Percentiles rank a stretch among this genome's conserved stretches.
These are phyloP conservation scores for Pseudeuparius sepicola DNA, from an alignment of 2,888 invertebrate species.

Conservation along the genomic window DNA sequence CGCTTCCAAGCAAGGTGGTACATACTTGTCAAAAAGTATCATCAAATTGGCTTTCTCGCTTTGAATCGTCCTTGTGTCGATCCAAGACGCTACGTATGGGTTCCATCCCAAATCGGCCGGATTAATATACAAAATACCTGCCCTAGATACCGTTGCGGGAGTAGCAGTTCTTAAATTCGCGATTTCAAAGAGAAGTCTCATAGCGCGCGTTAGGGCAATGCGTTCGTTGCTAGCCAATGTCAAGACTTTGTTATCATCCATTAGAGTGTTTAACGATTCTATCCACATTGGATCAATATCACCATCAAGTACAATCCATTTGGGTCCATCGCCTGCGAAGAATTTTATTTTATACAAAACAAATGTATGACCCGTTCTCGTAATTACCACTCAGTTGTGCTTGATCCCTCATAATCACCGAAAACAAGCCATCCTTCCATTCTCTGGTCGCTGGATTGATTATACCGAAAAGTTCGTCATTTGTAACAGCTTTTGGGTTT, in stretches of 20 bases:
- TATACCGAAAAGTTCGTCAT: slow-evolving; percentile 88
- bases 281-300: slow-evolving; percentile 99
- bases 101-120: slow-evolving; percentile 92
- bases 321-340: slow-evolving; percentile 76
- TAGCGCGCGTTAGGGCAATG: slow-evolving; percentile 77
- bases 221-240: slow-evolving; percentile 92
- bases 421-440: slow-evolving; percentile 52
- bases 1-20: slow-evolving; percentile 72
- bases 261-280: slow-evolving; percentile 89
- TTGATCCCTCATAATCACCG: slow-evolving; percentile 87
- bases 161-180: slow-evolving; percentile 83
- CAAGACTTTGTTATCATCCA: slow-evolving; percentile 95
- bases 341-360: no score
- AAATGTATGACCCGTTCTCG: no score
- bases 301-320: slow-evolving; percentile 93
- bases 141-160: slow-evolving; percentile 90
- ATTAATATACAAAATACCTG: slow-evolving; percentile 91
- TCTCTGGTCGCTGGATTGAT: slow-evolving; percentile 90
- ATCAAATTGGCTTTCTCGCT: slow-evolving; percentile 71
- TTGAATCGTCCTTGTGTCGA: slow-evolving; percentile 62
- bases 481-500: slow-evolving; percentile 94
- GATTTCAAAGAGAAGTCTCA: slow-evolving; percentile 92
- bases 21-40: slow-evolving; percentile 87
- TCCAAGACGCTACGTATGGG: slow-evolving; percentile 86
- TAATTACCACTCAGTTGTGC: slow-evolving; percentile 80